Evolutionary conservation across 2,113 vertebrate genomes (phyloP).

Genomic region (Camelus dromedarius): DNA sequence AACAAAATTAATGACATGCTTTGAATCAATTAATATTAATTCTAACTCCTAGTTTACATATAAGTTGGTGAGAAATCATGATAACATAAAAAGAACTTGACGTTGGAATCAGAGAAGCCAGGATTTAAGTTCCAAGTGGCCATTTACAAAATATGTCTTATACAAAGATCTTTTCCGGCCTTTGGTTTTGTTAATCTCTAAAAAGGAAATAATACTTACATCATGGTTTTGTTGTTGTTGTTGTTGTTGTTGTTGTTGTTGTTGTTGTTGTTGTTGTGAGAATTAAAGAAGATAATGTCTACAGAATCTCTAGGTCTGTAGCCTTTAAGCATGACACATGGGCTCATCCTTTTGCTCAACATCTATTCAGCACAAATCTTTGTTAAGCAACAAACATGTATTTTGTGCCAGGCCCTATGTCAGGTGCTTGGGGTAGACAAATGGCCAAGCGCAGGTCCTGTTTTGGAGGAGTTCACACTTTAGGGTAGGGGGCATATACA

Average conservation of each 20-base stretch:
- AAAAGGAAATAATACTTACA: not conserved
- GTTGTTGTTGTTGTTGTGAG: not conserved
- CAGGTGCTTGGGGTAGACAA: not conserved
- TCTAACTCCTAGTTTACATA: not conserved
- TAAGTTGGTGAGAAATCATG: not conserved
- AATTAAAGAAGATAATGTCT: slow-evolving; percentile 29
- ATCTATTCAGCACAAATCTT: not conserved
- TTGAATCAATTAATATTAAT: slow-evolving; percentile 24
- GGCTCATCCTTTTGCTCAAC: not conserved
- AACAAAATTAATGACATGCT: not conserved
- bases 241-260: not conserved
- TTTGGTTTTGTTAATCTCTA: not conserved
- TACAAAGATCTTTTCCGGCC: not conserved
- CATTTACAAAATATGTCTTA: not conserved
- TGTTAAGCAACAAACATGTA: not conserved
- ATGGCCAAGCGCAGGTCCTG: not conserved
- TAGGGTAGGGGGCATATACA: not conserved
- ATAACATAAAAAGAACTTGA: not conserved
- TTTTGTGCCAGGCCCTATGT: not conserved
- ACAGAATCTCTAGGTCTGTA: not conserved
- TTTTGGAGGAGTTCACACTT: not conserved
- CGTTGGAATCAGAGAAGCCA: not conserved
- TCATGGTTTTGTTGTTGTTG: not conserved
- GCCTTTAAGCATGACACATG: not conserved
- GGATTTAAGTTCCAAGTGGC: slow-evolving; percentile 9